These are phyloP conservation scores for Nibea albiflora DNA, from an alignment of 2,113 vertebrate species.

Conservation along the genomic window DNA sequence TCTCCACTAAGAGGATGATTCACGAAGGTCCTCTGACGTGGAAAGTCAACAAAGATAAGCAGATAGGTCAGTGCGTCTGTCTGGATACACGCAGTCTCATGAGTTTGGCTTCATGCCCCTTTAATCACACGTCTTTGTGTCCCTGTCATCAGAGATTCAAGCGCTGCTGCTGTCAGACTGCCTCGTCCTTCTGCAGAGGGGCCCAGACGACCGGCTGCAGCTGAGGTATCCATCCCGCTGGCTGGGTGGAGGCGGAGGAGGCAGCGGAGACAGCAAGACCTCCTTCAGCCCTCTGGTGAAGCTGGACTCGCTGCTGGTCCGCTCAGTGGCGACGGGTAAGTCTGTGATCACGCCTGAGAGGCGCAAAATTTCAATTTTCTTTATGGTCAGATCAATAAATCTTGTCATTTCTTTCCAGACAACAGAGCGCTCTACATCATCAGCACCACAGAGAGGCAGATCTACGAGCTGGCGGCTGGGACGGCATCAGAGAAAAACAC, in stretches of 20 bases:
- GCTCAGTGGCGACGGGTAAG: conserved; percentile 90
- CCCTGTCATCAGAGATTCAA: conserved; percentile 86
- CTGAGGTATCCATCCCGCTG: conserved; percentile 87
- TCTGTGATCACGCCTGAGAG: rapidly evolving
- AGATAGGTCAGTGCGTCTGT: conserved; percentile 84
- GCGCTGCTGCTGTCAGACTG: conserved; percentile 92
- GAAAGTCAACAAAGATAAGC: conserved; percentile 94
- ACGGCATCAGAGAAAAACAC: conserved; percentile 90
- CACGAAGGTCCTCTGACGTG: conserved; percentile 93
- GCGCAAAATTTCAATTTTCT: not conserved
- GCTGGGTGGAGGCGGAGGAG: conserved; percentile 80
- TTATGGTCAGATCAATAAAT: rapidly evolving
- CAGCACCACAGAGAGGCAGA: conserved; percentile 93
- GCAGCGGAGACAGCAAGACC: conserved; percentile 87
- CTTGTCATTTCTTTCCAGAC: conserved; percentile 78
- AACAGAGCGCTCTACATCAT: conserved; percentile 95
- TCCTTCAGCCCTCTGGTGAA: conserved; percentile 92
- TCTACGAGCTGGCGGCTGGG: conserved; percentile 93
- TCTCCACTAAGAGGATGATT: conserved; percentile 92
- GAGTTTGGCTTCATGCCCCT: rapidly evolving
- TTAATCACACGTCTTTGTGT: not conserved
- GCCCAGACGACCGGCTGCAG: conserved; percentile 89
- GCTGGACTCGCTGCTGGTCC: conserved; percentile 90
- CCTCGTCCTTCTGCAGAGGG: conserved; percentile 90
- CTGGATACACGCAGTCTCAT: not conserved